phyloP scores from a whole-genome alignment of 2,888 invertebrate species.

The Torymus auratus region DNA sequence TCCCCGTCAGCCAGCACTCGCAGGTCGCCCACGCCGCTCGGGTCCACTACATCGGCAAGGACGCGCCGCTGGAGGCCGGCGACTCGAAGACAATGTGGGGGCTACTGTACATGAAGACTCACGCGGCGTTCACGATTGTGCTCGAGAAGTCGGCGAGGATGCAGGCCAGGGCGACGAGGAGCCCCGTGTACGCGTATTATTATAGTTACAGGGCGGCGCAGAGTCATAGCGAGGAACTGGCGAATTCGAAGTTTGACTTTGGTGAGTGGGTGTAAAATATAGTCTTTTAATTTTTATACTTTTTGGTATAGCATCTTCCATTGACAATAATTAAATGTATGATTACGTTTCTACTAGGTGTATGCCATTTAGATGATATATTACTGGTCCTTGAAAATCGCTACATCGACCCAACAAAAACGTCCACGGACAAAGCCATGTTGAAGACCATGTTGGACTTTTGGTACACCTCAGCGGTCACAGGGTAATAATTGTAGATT shows the following conservation, averaged over 20 bases:
- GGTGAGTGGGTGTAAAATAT: no score
- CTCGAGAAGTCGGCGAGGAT: conserved; percentile 79
- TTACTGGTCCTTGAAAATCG: conserved; percentile 77
- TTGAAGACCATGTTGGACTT: conserved; percentile 76
- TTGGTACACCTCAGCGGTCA: background rate
- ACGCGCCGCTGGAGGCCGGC: background rate
- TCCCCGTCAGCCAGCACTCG: no score
- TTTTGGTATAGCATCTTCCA: no score
- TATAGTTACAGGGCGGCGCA: no score
- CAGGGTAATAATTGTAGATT: no score
- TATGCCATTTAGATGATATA: conserved; percentile 82
- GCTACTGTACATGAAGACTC: conserved; percentile 13
- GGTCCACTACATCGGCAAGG: no score
- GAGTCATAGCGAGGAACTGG: no score
- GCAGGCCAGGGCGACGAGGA: conserved; percentile 75
- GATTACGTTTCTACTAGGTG: conserved; percentile 76
- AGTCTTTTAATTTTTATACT: no score
- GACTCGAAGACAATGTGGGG: background rate
- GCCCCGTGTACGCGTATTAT: no score
- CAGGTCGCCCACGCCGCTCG: no score
- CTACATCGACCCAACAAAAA: conserved; percentile 72
- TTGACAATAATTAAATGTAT: no score
- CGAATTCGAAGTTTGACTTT: no score
- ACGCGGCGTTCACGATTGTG: background rate
- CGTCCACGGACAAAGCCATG: conserved; percentile 78